These are phyloP conservation scores for Petrocephalus schoutedeni DNA, from an alignment of 2,797 vertebrate genomes.

Conservation along the genomic window DNA sequence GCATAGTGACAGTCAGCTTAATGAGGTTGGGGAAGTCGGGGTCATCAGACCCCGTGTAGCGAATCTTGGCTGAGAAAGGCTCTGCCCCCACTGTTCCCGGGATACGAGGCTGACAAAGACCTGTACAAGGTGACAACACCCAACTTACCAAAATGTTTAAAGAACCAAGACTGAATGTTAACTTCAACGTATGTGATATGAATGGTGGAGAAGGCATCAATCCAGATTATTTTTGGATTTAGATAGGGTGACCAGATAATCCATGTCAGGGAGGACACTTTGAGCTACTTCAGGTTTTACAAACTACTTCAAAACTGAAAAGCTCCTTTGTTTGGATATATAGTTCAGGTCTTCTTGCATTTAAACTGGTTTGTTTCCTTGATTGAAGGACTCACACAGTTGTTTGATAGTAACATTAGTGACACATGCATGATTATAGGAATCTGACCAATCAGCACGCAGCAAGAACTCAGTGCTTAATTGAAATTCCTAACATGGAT, in stretches of 20 bases:
- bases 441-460: not conserved
- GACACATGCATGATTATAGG: not conserved
- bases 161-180: not conserved
- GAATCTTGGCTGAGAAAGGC: conserved; percentile 77
- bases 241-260: not conserved
- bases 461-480: not conserved
- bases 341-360: not conserved
- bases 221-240: not conserved
- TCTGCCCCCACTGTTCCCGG: conserved; percentile 73
- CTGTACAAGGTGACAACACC: conserved; percentile 41
- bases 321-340: not conserved
- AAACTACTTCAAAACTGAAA: not conserved
- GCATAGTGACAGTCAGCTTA: conserved; percentile 73
- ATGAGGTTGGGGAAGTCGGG: conserved; percentile 74
- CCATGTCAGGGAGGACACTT: not conserved
- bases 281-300: not conserved
- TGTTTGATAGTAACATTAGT: not conserved
- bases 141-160: not conserved
- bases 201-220: not conserved
- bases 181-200: not conserved
- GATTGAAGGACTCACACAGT: not conserved
- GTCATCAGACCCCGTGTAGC: conserved; percentile 70
- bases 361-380: not conserved
- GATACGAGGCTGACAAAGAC: conserved; percentile 71
- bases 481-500: not conserved